Base-by-base conservation (phyloP, 2,113 vertebrate species). In the Lophura nycthemera region DNA sequence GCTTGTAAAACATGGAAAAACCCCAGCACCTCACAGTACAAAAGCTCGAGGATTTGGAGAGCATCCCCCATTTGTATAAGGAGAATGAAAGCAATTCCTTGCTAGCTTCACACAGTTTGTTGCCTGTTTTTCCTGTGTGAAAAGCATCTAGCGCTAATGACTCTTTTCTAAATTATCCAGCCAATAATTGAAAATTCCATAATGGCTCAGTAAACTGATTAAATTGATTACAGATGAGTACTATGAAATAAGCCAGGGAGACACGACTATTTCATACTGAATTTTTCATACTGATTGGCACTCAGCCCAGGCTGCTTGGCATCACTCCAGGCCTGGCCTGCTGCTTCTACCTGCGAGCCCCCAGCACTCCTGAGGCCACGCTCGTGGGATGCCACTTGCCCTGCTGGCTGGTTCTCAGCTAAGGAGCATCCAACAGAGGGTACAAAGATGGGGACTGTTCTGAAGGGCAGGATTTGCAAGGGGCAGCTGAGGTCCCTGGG, bases 311-410 rank as follows among this genome's bases (percentile, higher is more conserved):
- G 64, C 17, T 52, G 6, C 7, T 45, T 45, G 73, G 91, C 61
- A 86, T 30, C 9, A 8, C 77, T 72, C 82, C 81, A 82, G 81
- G 48, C 32, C 38, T 32, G 32, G 72, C 65, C 76, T 32, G 6
- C 1, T 42, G 4, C 16, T n/a, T 22, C 42, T 52, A 43, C 42
- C 13, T 36, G 22, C 0, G 0, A 77, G 80, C 45, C 47, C 50
- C 66, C 36, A 45, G 3, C 0, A 0, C 69, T 43, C 22, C 70
- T 19, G 45, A 76, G 80, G 69, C 64, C 0, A 0, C 2, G 10
- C 54, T 20, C 10, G 24, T 17, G 32, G 70, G 29, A 88, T 47
- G 42, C 42, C 32, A 24, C 48, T 34, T 18, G 20, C 36, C 43
- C 32, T 27, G 71, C 13, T 13, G 30, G 63, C 64, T 61, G 57